Percentiles rank a stretch among this genome's conserved stretches.
Conservation (phyloP, 2,888 invertebrate genomes). For the Polylopha cassiicola region DNA sequence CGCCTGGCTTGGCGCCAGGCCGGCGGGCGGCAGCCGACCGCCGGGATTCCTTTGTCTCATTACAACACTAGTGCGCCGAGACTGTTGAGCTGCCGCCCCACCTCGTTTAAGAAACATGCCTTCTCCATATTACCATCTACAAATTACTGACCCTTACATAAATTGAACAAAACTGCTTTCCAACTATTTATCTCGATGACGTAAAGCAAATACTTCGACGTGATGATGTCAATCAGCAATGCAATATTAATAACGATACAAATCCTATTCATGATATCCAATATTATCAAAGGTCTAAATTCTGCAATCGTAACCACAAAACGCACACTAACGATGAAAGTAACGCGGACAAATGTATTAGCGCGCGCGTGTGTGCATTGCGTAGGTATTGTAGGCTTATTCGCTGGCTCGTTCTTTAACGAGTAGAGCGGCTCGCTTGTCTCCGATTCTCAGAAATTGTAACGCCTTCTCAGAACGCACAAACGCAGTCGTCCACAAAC, state of each 20-base stretch:
- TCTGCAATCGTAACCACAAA: slow-evolving; percentile 29
- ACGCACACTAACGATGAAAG: slow-evolving; percentile 30
- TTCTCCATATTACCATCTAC: slow-evolving; percentile 11
- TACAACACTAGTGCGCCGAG: slow-evolving; percentile 51
- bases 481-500: slow-evolving; percentile 60
- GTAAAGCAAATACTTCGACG: too few relatives aligned
- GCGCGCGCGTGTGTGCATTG: slow-evolving; percentile 47
- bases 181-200: too few relatives aligned
- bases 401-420: slow-evolving; percentile 60
- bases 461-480: slow-evolving; percentile 75
- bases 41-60: slow-evolving; percentile 77
- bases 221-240: too few relatives aligned
- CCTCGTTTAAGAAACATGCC: slow-evolving; percentile 22
- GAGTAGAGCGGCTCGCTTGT: slow-evolving; percentile 65
- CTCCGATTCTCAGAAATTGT: slow-evolving; percentile 74
- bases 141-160: slow-evolving; percentile 2
- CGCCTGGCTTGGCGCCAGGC: slow-evolving; percentile 76
- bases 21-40: slow-evolving; percentile 71
- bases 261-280: too few relatives aligned
- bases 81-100: slow-evolving; percentile 27
- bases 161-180: too few relatives aligned
- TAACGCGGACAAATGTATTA: slow-evolving; percentile 27
- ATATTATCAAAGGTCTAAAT: slow-evolving; percentile 1
- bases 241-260: slow-evolving; percentile 23
- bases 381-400: slow-evolving; percentile 52